Evolutionary conservation across 2,888 invertebrate genomes (phyloP), one percentile per base, ranked within the genome.

Genomic region (Acleris laterana): DNA sequence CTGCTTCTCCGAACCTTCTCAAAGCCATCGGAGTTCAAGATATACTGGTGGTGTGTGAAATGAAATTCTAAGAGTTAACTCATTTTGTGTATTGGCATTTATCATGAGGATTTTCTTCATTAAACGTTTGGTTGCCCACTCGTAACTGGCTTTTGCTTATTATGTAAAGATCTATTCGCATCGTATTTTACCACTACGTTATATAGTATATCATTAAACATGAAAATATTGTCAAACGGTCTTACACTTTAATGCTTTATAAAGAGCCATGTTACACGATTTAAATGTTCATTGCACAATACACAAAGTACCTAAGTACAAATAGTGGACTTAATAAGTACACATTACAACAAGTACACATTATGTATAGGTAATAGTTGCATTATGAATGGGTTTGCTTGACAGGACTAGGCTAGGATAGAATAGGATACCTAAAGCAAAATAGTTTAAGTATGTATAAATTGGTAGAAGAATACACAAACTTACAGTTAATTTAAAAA

Each of bases 31-130:
- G 32, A 66, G 81, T 19, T 77, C 80, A 70, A 11, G 3, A 68
- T 76, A 71, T 4, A 69, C 57, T 81, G 82, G 82, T 50, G 51
- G 32, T 42, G n/a, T 51, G 55, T 61, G 16, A 63, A 68, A 57
- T 63, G 22, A 67, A 67, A 67, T 67, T 67, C 48, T 52, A 48
- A 22, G 51, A 58, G n/a, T 50, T 49, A 62, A 59, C 48, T 60
- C 59, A 64, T 64, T 64, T 59, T 59, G 53, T 48, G 13, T 53
- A 58, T 44, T 52, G 48, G 28, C 38, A 38, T 38, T 48, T 60
- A 61, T 65, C 42, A 51, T 61, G 19, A 52, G 51, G n/a, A 57
- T 66, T 65, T 56, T 66, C 51, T 61, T 57, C 57, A 52, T 57
- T 56, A 51, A 62, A 62, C 46, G 25, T 57, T 62, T 61, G 50